Evolutionary conservation across 2,113 vertebrate species (phyloP).

Genomic region (Zonotrichia leucophrys): DNA sequence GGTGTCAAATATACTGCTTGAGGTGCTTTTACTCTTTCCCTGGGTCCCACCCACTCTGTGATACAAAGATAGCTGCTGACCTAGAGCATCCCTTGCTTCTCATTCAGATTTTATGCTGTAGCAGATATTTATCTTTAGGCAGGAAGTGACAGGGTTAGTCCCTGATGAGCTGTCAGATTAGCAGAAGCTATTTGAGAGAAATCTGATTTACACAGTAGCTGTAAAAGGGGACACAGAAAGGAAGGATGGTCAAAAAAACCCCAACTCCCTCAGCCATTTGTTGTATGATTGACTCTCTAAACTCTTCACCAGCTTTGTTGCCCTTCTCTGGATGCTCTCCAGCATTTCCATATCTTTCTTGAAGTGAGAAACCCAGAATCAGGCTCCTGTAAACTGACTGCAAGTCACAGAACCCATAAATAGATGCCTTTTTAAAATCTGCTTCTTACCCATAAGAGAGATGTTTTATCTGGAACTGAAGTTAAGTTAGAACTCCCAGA

Average conservation of each 20-base stretch:
- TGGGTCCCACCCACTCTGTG: not conserved
- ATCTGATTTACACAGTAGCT: not conserved
- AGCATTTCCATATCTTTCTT: not conserved
- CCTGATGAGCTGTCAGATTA: conserved; percentile 44
- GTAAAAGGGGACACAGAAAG: not conserved
- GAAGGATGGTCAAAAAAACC: not conserved
- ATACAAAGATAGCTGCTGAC: not conserved
- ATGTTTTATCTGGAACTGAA: not conserved
- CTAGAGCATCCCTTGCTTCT: not conserved
- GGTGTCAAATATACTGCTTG: not conserved
- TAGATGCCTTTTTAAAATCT: not conserved
- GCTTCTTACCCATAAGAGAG: not conserved
- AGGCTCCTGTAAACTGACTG: not conserved
- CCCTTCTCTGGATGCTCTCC: not conserved
- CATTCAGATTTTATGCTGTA: not conserved
- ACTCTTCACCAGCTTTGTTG: not conserved
- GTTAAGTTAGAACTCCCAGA: not conserved
- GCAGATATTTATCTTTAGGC: conserved; percentile 17
- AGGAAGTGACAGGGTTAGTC: not conserved
- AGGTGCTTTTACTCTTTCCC: not conserved
- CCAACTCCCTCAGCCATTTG: not conserved
- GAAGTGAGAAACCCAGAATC: not conserved
- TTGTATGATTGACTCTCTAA: not conserved
- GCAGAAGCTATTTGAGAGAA: conserved; percentile 19
- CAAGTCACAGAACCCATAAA: not conserved